Base-by-base conservation (phyloP, 2,797 vertebrate genomes). In the Eremophila alpestris region DNA sequence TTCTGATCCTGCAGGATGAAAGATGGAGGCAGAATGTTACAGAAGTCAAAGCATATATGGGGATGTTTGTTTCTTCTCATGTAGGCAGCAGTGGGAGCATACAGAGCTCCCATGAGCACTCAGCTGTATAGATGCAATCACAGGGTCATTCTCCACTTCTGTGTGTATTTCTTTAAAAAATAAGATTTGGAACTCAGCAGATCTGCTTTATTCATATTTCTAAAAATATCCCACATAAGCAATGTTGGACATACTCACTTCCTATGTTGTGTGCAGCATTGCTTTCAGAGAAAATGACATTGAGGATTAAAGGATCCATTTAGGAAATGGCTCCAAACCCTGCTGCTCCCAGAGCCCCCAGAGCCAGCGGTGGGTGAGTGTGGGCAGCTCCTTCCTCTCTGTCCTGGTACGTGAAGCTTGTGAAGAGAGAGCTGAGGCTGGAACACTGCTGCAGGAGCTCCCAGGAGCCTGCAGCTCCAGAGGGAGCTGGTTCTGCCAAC, bases 361-460 rank as follows among this genome's bases (percentile, higher is more conserved):
- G 34, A 83, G 27, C 46, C 46, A 81, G 60, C 0, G 0, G 10
- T 16, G 41, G 45, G 26, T 0, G 3, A 19, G 54, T 10, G 6
- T 20, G 38, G 38, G 11, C 29, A 23, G 40, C 51, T 76, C 83
- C 56, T 69, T 48, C 55, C 85, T 19, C 55, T 32, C 2, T 29
- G 16, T 29, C 54, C 65, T 7, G 12, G 3, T 4, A 1, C 7
- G 5, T 4, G 10, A 36, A 45, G 46, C 83, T 22, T 17, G 46
- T 26, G 62, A 55, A 56, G 46, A 68, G 24, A 2, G 12, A 49
- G 23, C 34, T 3, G 5, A 48, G 46, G 10, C 55, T 0, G 0
- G 2, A 26, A 18, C 38, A 20, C 5, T 43, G 16, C 40, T 7
- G 0, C 19, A 7, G 0, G 0, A n/a, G 32, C 52, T 21, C 16